Conservation (phyloP, 2,888 invertebrate genomes). For the Cybosia mesomella region DNA sequence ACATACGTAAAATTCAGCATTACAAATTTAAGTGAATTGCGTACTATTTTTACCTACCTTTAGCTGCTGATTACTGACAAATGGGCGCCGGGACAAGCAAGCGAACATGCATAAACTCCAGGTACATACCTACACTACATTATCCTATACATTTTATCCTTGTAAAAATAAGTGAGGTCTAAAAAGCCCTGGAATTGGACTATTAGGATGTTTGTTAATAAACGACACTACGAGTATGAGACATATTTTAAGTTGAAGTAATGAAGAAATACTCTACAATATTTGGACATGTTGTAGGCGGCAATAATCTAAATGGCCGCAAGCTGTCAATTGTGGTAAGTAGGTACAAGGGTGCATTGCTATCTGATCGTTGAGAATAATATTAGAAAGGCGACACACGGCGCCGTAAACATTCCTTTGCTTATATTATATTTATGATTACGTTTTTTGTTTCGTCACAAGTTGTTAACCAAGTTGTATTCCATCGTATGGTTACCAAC, state of each 20-base stretch:
- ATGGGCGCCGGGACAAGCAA: too few relatives aligned
- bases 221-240: neutral
- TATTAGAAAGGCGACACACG: constrained; percentile 75
- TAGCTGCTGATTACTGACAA: too few relatives aligned
- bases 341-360: constrained; percentile 56
- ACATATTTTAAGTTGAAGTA: neutral
- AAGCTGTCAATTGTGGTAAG: constrained; percentile 38
- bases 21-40: too few relatives aligned
- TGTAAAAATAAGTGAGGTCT: too few relatives aligned
- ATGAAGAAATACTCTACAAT: neutral
- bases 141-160: too few relatives aligned
- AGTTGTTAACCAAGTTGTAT: constrained; percentile 35
- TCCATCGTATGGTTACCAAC: constrained; percentile 22
- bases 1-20: too few relatives aligned
- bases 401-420: constrained; percentile 53
- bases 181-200: too few relatives aligned
- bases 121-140: too few relatives aligned
- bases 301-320: constrained; percentile 43
- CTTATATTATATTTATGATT: constrained; percentile 51
- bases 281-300: constrained; percentile 33
- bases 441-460: constrained; percentile 49
- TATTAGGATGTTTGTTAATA: neutral
- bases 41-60: too few relatives aligned
- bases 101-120: too few relatives aligned
- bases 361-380: constrained; percentile 59